phyloP scores from a whole-genome alignment of 2,113 vertebrate species.

The Orthonyx spaldingii region DNA sequence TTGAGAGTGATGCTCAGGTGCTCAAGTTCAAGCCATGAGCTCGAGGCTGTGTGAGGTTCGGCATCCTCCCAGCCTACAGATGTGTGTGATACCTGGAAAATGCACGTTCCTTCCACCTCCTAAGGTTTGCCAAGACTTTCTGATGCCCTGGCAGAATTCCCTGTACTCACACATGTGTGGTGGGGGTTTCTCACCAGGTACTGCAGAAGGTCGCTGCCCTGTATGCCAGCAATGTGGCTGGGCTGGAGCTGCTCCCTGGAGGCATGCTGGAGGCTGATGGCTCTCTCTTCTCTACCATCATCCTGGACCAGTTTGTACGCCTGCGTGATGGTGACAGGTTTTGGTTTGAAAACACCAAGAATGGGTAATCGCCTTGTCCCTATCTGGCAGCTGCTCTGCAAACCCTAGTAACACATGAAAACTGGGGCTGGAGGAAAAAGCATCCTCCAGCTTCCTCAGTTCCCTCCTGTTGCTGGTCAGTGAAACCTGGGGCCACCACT shows the following conservation, averaged over 20 bases:
- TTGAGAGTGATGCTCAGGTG: neutral
- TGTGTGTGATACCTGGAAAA: neutral
- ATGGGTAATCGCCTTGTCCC: slow-evolving; percentile 74
- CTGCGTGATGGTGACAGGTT: slow-evolving; percentile 91
- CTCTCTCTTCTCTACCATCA: slow-evolving; percentile 78
- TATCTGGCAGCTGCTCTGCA: neutral
- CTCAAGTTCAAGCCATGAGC: neutral
- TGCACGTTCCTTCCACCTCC: rapidly evolving
- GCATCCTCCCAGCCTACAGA: neutral
- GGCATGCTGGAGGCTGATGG: slow-evolving; percentile 78
- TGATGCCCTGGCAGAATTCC: neutral
- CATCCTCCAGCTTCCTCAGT: neutral
- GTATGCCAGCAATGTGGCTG: slow-evolving; percentile 73
- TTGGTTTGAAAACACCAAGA: slow-evolving; percentile 94
- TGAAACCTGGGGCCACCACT: neutral
- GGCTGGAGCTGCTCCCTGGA: slow-evolving; percentile 86
- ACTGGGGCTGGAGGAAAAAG: neutral
- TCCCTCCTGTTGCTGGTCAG: neutral
- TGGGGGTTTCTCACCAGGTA: slow-evolving; percentile 52
- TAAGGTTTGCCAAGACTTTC: neutral
- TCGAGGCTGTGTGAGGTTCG: neutral
- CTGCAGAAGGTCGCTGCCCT: slow-evolving; percentile 54
- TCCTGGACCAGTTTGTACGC: slow-evolving; percentile 87
- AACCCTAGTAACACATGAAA: neutral
- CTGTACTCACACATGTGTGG: neutral